Base-by-base conservation (phyloP, 2,113 vertebrate genomes). In the Prunella himalayana region DNA sequence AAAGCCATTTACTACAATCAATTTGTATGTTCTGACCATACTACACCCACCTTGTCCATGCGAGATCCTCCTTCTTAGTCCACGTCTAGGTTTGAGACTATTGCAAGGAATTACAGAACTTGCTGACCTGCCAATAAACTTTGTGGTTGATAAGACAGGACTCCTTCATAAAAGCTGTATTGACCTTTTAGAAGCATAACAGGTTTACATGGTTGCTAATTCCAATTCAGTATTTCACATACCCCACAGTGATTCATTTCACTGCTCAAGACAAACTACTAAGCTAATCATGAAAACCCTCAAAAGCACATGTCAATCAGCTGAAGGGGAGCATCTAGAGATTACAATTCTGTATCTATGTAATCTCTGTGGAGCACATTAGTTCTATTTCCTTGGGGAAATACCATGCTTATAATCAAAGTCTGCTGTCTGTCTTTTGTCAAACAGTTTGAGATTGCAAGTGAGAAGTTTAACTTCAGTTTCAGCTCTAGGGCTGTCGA, bases 21-120 rank as follows among this genome's bases (percentile, higher is more conserved):
- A 35, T 72, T 14, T 69, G 2, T 20, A 27, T 31, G 47, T 75
- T 90, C 65, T 54, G 30, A 53, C 22, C 24, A 37, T 12, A 5
- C 1, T 3, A 42, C 1, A 4, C 15, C 45, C 24, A 47, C 4
- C 6, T 37, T 17, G 33, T 44, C 41, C 17, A 41, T 2, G 5
- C 1, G 0, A 90, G 53, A 68, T 39, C 28, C 19, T 78, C 53
- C 16, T 86, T 33, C 45, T 79, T 35, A 39, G 39, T 5, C 51
- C 41, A 14, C 3, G 2, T 33, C 18, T 47, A 50, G 10, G 16
- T 60, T 86, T 64, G 30, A 88, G 10, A 17, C 28, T 35, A 10
- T 8, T 49, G 22, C 15, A 72, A 79, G 22, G 22, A 82, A 72
- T 60, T 65, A 37, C 33, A 88, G 22, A 84, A 61, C 47, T 65